These are phyloP conservation scores for Alaudala cheleensis DNA, from an alignment of 2,113 vertebrate species.

Conservation along the genomic window DNA sequence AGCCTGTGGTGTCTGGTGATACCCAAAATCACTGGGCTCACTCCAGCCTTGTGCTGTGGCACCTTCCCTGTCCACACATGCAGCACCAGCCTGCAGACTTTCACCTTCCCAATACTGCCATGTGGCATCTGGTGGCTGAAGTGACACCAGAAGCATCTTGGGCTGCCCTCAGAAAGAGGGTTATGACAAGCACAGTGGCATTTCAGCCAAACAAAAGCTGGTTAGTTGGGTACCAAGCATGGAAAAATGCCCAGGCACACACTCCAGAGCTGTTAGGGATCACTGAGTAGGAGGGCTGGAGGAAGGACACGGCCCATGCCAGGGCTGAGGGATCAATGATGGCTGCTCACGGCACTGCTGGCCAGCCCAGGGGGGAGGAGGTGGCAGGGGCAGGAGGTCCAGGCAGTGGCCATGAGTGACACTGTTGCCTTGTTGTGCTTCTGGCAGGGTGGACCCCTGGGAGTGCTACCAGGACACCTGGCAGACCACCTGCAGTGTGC, in stretches of 20 bases:
- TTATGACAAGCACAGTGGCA: rapidly evolving
- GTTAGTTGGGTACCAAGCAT: not conserved
- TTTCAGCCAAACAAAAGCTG: not conserved
- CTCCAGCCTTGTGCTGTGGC: not conserved
- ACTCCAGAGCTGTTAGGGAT: not conserved
- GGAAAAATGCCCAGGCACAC: not conserved
- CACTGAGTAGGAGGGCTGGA: not conserved
- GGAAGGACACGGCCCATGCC: not conserved
- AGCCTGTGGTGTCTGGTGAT: not conserved
- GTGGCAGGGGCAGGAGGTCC: not conserved
- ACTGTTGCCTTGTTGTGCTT: not conserved
- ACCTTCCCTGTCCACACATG: not conserved
- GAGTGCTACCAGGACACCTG: constrained; percentile 98
- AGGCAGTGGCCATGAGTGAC: not conserved
- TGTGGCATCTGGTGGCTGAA: not conserved
- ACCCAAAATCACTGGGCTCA: not conserved
- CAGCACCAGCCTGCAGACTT: not conserved
- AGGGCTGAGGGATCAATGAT: rapidly evolving
- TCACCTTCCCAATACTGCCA: not conserved
- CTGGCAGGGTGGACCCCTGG: constrained; percentile 94
- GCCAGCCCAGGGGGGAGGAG: not conserved
- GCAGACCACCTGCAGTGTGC: constrained; percentile 96
- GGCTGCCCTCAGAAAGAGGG: not conserved
- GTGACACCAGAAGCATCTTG: not conserved
- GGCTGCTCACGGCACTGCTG: not conserved